A percentile compares a stretch with the other conserved stretches of the same genome.
These are phyloP conservation scores for Trichogramma dendrolimi DNA, from an alignment of 2,888 invertebrate genomes.

Conservation along the genomic window DNA sequence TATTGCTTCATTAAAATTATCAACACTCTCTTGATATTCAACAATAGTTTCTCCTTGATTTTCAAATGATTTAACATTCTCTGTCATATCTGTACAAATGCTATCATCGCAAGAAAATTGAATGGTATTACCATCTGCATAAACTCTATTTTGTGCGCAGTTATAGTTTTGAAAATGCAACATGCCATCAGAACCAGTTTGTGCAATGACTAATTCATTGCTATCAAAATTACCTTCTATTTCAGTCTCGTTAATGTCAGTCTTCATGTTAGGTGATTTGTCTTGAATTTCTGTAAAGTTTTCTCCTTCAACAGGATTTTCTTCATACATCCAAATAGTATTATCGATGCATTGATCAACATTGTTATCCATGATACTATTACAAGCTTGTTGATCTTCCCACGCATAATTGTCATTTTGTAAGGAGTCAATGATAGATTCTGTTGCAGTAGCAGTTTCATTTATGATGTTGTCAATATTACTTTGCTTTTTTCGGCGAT, in stretches of 20 bases:
- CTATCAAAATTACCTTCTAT: conserved; percentile 32
- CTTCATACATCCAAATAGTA: conserved; percentile 23
- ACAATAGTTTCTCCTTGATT: conserved; percentile 22
- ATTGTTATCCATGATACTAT: conserved; percentile 21
- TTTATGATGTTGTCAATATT: neutral
- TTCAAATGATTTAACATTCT: conserved; percentile 10
- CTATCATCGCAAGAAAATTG: conserved; percentile 18
- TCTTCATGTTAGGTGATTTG: conserved; percentile 41
- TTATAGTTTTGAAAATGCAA: conserved; percentile 27
- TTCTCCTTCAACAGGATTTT: conserved; percentile 13
- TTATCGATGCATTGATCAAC: conserved; percentile 30
- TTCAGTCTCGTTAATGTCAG: conserved; percentile 47
- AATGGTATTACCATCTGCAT: conserved; percentile 13
- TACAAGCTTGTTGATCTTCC: conserved; percentile 27
- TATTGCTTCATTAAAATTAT: conserved; percentile 15
- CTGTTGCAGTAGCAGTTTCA: conserved; percentile 22
- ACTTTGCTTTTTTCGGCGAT: conserved; percentile 40
- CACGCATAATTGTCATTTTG: conserved; percentile 14
- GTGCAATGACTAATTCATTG: conserved; percentile 28
- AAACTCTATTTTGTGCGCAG: conserved; percentile 22
- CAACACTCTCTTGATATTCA: conserved; percentile 18
- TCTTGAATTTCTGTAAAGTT: conserved; percentile 30
- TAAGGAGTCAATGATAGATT: conserved; percentile 21
- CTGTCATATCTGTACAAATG: conserved; percentile 4
- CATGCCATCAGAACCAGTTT: conserved; percentile 25